phyloP scores from a whole-genome alignment of 64 coral and sea anemone species.

The Actinia equina region DNA sequence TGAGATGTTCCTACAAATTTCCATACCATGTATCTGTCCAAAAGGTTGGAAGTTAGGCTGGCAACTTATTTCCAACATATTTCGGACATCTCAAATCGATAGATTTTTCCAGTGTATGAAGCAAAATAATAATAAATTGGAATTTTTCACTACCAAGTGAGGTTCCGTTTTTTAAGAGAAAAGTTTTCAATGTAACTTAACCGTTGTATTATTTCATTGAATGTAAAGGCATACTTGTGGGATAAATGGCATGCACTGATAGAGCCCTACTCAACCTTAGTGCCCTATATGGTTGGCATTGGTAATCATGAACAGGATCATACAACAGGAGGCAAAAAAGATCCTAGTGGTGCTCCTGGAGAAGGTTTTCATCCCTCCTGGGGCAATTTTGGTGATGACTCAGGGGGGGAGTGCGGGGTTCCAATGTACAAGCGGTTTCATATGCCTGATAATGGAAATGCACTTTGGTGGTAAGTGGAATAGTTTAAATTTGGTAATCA shows the following conservation, averaged over 20 bases:
- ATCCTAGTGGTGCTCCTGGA: slow-evolving; percentile 67
- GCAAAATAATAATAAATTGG: too few relatives aligned
- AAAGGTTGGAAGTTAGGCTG: too few relatives aligned
- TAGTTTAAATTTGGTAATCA: too few relatives aligned
- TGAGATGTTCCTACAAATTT: too few relatives aligned
- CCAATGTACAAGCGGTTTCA: slow-evolving; percentile 85
- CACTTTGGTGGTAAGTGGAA: slow-evolving; percentile 72
- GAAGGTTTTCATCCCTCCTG: slow-evolving; percentile 79
- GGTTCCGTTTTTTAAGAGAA: too few relatives aligned
- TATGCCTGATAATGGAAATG: slow-evolving; percentile 88
- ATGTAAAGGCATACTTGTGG: slow-evolving; percentile 64
- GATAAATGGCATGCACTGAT: slow-evolving; percentile 82
- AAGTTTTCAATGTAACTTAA: too few relatives aligned
- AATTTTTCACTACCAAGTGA: too few relatives aligned
- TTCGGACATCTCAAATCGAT: too few relatives aligned
- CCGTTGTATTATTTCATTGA: neutral
- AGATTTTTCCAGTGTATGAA: too few relatives aligned
- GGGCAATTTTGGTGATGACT: slow-evolving; percentile 74
- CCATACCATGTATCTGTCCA: too few relatives aligned
- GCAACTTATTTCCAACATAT: too few relatives aligned
- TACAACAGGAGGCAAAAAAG: slow-evolving; percentile 33
- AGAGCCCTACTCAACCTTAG: slow-evolving; percentile 60
- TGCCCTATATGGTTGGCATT: slow-evolving; percentile 79
- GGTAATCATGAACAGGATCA: slow-evolving; percentile 84
- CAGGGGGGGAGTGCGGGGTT: slow-evolving; percentile 75